phyloP scores from a whole-genome alignment of 2,797 vertebrate genomes.

The Delichon dasypus region DNA sequence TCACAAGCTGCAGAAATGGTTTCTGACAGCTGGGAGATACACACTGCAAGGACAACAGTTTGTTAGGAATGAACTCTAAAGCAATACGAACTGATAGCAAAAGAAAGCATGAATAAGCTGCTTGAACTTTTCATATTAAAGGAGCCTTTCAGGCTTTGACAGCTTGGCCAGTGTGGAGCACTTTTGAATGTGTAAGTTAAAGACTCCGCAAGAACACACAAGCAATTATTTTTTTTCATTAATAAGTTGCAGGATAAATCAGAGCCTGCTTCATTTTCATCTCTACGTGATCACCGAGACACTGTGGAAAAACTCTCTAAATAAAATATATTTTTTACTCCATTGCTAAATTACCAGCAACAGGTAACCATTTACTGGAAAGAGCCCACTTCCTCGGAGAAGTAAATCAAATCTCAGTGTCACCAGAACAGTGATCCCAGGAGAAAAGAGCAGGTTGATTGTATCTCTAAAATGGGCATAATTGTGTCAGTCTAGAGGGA shows the following conservation, averaged over 20 bases:
- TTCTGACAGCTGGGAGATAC: conserved; percentile 24
- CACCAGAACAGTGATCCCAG: background rate
- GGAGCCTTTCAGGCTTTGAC: background rate
- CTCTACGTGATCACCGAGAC: background rate
- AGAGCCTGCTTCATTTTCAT: background rate
- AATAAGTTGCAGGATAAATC: background rate
- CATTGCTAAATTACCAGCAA: background rate
- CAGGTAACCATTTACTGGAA: background rate
- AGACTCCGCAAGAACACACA: background rate
- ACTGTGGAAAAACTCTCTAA: background rate
- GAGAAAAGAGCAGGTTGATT: background rate
- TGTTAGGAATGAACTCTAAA: background rate
- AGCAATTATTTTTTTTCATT: background rate
- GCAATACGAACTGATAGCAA: background rate
- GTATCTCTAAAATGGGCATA: background rate
- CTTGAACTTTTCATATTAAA: background rate
- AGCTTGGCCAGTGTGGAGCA: background rate
- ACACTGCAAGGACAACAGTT: conserved; percentile 28
- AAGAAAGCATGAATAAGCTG: background rate
- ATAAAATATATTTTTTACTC: background rate
- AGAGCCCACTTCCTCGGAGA: background rate
- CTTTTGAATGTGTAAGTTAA: background rate
- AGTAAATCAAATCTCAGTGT: background rate
- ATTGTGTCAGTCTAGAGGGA: background rate
- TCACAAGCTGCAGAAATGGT: background rate